Evolutionary conservation across 2,113 vertebrate genomes (phyloP), one percentile per base, ranked within the genome.

Genomic region (Gnathonemus echidnorhynchus): DNA sequence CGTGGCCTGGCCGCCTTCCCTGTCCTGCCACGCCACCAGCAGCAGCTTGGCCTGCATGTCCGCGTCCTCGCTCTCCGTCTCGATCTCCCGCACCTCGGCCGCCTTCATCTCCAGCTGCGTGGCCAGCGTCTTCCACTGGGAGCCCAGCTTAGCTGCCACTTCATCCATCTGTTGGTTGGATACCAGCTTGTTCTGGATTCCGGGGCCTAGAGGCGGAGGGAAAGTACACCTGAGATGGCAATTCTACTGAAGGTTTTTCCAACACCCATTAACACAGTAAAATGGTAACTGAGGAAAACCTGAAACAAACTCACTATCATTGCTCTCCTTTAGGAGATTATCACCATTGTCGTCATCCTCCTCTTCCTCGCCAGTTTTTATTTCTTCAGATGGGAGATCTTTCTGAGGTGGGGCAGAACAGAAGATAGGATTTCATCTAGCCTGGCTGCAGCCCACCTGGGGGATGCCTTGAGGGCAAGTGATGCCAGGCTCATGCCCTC

Each of bases 351-450:
- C 98, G 91, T 99, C 98, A 58, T 99, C 96, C 92, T 99, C 96
- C 92, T 99, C 98, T 92, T 99, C 98, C 93, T 99, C 98, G 48
- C 98, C 98, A 6, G 98, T 99, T 95, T 99, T 99, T 95, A 99
- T 99, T 96, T 99, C 98, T 95, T 99, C 98, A 91, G 98, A 99
- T 6, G 98, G 98, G 93, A 99, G 96, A 94, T 99, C 96, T 90
- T 96, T 96, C 96, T 96, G 91, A 21, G 42, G 70, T 46, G 13
- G 74, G 42, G 48, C 35, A 45, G 4, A 4, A 42, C 9, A 80
- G 17, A 80, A 46, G 3, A 86, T 42, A 0, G 31, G 86, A 4
- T 8, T 42, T 48, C 15, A 11, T 42, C 31, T 10, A 49, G 31
- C 74, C 35, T 17, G 74, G 74, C 17, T 80, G 4, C 35, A 39